Percentiles rank a stretch among this genome's conserved stretches.
These are phyloP conservation scores for Pseudomyrmex flavicornis DNA, from an alignment of 1,140 invertebrate species.

Conservation along the genomic window DNA sequence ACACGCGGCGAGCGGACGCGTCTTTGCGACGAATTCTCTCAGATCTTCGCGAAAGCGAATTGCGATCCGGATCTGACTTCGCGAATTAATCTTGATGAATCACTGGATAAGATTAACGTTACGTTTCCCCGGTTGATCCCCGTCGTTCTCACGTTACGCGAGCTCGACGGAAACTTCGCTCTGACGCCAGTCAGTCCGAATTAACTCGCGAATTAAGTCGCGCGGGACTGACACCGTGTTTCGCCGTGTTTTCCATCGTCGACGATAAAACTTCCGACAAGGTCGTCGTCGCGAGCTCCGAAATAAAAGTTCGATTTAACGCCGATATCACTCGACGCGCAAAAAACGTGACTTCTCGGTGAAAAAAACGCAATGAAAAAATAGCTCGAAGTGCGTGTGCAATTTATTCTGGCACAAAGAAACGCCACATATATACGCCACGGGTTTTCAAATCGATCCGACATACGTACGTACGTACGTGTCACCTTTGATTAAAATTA, in stretches of 20 bases:
- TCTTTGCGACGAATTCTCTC: background rate
- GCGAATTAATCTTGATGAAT: no score
- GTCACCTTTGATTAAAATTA: no score
- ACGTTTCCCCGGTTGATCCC: background rate
- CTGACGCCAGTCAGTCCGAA: background rate
- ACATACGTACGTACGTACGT: no score
- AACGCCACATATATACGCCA: no score
- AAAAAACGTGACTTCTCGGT: no score
- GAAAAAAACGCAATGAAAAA: no score
- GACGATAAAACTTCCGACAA: conserved; percentile 24
- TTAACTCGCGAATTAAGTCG: no score
- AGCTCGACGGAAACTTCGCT: background rate
- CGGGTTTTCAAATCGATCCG: no score
- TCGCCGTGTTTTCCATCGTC: conserved; percentile 2
- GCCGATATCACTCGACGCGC: background rate
- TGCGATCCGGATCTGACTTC: background rate
- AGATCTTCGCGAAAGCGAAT: conserved; percentile 12
- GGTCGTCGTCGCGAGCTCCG: background rate
- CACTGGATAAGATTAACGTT: conserved; percentile 14
- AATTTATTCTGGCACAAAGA: no score
- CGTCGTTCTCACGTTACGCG: background rate
- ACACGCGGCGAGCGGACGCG: background rate
- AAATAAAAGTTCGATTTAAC: background rate
- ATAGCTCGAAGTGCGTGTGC: no score
- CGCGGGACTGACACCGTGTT: background rate